These are phyloP conservation scores for Abscondita cerata DNA, from an alignment of 2,888 invertebrate genomes.

Conservation along the genomic window DNA sequence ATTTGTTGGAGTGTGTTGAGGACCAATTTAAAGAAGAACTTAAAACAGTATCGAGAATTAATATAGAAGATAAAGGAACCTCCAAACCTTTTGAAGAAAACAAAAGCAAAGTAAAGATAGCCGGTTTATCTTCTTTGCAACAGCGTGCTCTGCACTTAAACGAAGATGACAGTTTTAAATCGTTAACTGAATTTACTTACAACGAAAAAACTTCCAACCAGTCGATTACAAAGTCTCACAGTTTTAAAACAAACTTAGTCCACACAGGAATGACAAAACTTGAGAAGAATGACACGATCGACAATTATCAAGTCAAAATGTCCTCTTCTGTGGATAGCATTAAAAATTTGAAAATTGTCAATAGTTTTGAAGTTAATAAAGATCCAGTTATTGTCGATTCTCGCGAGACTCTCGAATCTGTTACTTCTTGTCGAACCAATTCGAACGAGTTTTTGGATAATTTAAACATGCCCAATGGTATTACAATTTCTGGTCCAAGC, in stretches of 20 bases:
- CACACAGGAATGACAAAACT: slow-evolving; percentile 50
- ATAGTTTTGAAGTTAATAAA: slow-evolving; percentile 38
- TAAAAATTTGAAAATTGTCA: slow-evolving; percentile 67
- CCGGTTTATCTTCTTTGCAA: slow-evolving; percentile 63
- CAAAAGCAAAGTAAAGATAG: slow-evolving; percentile 58
- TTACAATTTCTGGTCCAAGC: slow-evolving; percentile 53
- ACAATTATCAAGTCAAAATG: slow-evolving; percentile 12
- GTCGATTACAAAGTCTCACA: slow-evolving; percentile 74
- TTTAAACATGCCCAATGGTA: slow-evolving; percentile 31
- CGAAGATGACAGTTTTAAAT: slow-evolving; percentile 50
- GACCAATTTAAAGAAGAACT: background rate
- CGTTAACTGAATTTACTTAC: slow-evolving; percentile 51
- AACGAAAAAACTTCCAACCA: slow-evolving; percentile 60
- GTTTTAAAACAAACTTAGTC: slow-evolving; percentile 65
- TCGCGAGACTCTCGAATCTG: slow-evolving; percentile 30
- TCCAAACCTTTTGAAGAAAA: slow-evolving; percentile 38
- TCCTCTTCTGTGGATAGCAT: slow-evolving; percentile 41
- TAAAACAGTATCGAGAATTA: background rate
- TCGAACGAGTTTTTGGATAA: slow-evolving; percentile 33
- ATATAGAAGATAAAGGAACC: background rate
- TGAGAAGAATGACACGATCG: slow-evolving; percentile 17
- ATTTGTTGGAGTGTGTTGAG: background rate
- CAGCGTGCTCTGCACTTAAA: slow-evolving; percentile 60
- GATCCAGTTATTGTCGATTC: slow-evolving; percentile 26
- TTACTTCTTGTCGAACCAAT: slow-evolving; percentile 23